A percentile compares a stretch with the other conserved stretches of the same genome.
Evolutionary conservation across 2,888 invertebrate species (phyloP).

Genomic region (Andricus quercusramuli): DNA sequence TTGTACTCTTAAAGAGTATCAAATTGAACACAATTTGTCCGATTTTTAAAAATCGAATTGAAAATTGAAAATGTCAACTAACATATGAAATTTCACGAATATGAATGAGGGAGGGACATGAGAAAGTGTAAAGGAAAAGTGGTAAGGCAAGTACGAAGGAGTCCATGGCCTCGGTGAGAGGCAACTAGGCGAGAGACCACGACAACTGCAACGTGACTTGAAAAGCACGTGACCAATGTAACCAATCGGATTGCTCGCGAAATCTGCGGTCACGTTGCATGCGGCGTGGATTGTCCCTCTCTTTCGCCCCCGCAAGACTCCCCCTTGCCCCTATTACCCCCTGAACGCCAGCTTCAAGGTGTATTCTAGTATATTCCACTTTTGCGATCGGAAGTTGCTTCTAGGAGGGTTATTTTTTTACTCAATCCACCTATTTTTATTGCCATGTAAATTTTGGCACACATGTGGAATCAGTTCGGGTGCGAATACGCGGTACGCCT

Average conservation of each 20-base stretch:
- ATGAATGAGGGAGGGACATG: background rate
- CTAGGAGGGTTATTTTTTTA: background rate
- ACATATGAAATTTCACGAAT: background rate
- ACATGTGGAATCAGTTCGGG: background rate
- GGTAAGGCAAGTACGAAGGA: conserved; percentile 45
- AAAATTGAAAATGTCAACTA: background rate
- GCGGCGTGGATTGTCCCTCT: conserved; percentile 79
- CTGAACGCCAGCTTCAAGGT: conserved; percentile 9
- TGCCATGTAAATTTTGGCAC: background rate
- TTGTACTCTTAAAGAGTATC: no score
- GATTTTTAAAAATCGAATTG: no score
- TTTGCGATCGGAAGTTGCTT: conserved; percentile 18
- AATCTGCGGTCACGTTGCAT: conserved; percentile 81
- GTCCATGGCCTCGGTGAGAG: conserved; percentile 54
- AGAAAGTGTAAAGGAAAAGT: background rate
- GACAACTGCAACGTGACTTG: conserved; percentile 73
- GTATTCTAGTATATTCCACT: conserved; percentile 19
- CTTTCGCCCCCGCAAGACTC: conserved; percentile 57
- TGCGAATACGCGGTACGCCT: conserved; percentile 9
- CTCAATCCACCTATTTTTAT: background rate
- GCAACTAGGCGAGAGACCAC: conserved; percentile 62
- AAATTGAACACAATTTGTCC: no score
- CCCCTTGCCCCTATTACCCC: conserved; percentile 52
- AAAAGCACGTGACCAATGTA: conserved; percentile 66
- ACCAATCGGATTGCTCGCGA: conserved; percentile 64